These are phyloP conservation scores for Ascaphus truei DNA, from an alignment of 2,113 vertebrate species.

Conservation along the genomic window DNA sequence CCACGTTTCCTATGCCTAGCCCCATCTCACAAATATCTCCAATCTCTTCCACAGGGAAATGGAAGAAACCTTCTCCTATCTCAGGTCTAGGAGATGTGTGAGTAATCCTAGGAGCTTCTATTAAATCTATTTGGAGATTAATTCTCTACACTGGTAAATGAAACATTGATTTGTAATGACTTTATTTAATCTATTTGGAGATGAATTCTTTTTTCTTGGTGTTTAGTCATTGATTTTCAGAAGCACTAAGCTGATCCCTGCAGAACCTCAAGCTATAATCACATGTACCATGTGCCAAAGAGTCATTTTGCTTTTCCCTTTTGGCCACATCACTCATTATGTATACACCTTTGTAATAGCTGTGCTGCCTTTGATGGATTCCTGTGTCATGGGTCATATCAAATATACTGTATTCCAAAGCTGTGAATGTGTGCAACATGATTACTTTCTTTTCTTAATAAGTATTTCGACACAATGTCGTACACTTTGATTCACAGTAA, in stretches of 20 bases:
- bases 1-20: too few relatives aligned
- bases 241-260: conserved; percentile 23
- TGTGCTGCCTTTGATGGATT: neutral
- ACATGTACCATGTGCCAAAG: conserved; percentile 7
- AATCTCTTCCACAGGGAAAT: neutral
- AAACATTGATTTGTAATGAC: conserved; percentile 27
- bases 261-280: conserved; percentile 8
- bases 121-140: conserved; percentile 20
- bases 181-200: conserved; percentile 29
- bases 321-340: conserved; percentile 1
- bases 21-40: too few relatives aligned
- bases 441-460: too few relatives aligned
- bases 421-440: too few relatives aligned
- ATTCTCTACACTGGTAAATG: conserved; percentile 26
- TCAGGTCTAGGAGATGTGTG: neutral
- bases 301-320: conserved; percentile 7
- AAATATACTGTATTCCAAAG: neutral
- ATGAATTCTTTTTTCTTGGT: conserved; percentile 26
- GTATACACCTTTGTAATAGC: neutral
- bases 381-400: neutral
- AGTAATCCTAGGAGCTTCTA: conserved; percentile 1
- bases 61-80: neutral
- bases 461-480: too few relatives aligned
- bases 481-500: too few relatives aligned
- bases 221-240: conserved; percentile 31